These are phyloP conservation scores for Lepidurus couesii DNA, from an alignment of 1,140 invertebrate species.

Conservation along the genomic window DNA sequence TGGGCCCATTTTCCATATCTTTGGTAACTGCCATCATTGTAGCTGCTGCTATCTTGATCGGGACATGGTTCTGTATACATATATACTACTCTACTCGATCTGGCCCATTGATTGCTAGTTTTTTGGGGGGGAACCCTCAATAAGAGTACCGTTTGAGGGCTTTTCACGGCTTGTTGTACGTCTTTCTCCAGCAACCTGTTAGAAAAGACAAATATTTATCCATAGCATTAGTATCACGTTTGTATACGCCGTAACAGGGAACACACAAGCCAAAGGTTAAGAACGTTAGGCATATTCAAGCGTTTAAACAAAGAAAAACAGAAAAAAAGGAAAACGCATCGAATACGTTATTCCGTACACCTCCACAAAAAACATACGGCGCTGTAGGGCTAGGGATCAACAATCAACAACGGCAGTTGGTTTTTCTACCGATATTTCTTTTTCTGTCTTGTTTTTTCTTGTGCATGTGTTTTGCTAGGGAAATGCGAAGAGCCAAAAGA, in stretches of 20 bases:
- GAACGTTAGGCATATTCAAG: neutral
- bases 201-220: conserved; percentile 7
- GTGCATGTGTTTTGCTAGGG: too few species aligned
- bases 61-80: neutral
- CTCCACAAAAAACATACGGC: too few species aligned
- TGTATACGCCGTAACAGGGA: neutral
- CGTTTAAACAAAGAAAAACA: neutral
- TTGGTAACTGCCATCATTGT: conserved; percentile 9
- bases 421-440: too few species aligned
- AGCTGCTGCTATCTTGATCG: neutral
- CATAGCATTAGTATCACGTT: neutral
- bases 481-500: too few species aligned
- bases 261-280: neutral
- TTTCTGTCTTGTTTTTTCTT: too few species aligned
- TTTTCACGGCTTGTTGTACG: neutral
- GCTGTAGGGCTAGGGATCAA: too few species aligned
- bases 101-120: neutral
- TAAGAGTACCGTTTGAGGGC: neutral
- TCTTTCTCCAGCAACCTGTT: neutral
- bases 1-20: conserved; percentile 28
- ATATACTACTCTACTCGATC: neutral
- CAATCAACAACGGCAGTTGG: too few species aligned
- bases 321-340: too few species aligned
- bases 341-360: too few species aligned
- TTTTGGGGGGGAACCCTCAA: neutral